A percentile compares a stretch with the other conserved stretches of the same genome.
These are phyloP conservation scores for Melanotaenia boesemani DNA, from an alignment of 2,797 vertebrate genomes.

Conservation along the genomic window DNA sequence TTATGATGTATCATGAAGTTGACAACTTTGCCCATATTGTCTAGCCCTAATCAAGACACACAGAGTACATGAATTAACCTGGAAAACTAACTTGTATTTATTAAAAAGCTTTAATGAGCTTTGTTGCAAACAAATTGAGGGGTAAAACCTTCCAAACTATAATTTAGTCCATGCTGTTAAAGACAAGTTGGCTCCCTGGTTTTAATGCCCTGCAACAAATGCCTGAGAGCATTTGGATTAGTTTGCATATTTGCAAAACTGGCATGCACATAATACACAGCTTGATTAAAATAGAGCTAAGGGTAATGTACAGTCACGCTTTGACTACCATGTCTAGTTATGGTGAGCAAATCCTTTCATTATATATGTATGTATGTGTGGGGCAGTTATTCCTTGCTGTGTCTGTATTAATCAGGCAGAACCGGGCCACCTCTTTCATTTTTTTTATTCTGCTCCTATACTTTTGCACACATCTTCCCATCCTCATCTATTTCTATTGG, in stretches of 20 bases:
- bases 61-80: neutral
- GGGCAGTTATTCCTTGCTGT: constrained; percentile 13
- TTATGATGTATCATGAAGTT: no score
- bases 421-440: neutral
- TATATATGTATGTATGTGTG: neutral
- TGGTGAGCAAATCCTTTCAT: constrained; percentile 26
- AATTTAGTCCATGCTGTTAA: neutral
- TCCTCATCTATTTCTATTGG: neutral
- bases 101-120: neutral
- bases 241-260: constrained; percentile 5
- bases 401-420: constrained; percentile 34
- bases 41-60: neutral
- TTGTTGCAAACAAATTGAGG: neutral
- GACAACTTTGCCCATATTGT: neutral
- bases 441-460: constrained; percentile 29
- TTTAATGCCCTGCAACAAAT: neutral
- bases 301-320: constrained; percentile 27
- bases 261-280: neutral
- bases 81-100: neutral
- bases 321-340: constrained; percentile 29
- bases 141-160: neutral
- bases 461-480: neutral
- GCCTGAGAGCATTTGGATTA: neutral
- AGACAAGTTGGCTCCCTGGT: constrained; percentile 6
- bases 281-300: constrained; percentile 33